These are phyloP conservation scores for Aphelocoma californica DNA, from an alignment of 2,797 vertebrate species.

Conservation along the genomic window DNA sequence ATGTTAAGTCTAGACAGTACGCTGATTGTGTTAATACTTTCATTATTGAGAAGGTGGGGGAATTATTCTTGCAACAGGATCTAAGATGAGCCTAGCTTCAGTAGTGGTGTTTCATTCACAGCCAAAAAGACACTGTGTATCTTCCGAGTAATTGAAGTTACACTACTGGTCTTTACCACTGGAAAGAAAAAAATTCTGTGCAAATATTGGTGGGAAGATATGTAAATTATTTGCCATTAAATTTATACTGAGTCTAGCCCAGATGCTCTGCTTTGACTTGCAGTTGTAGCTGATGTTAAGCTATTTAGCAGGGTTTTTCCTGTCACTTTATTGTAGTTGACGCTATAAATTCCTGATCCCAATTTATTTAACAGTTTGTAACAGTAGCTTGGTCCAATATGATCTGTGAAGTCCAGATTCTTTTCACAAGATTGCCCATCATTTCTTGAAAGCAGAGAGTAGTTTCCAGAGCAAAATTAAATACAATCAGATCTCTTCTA, in stretches of 20 bases:
- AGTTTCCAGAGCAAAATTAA: not conserved
- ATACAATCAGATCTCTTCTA: not conserved
- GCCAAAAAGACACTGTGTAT: not conserved
- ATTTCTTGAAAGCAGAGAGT: not conserved
- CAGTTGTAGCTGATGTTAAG: not conserved
- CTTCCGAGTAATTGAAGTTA: not conserved
- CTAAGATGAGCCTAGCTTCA: not conserved
- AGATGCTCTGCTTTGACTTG: not conserved
- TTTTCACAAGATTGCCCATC: rapidly evolving
- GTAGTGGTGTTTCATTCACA: not conserved
- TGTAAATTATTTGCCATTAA: not conserved
- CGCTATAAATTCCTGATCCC: not conserved
- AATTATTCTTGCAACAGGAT: not conserved
- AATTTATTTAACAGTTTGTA: not conserved
- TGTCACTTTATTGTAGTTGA: not conserved
- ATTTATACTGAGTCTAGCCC: not conserved
- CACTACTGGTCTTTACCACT: not conserved
- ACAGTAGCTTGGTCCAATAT: not conserved
- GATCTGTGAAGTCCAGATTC: not conserved
- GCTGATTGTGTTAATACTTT: not conserved
- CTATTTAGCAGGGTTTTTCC: not conserved
- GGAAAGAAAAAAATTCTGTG: not conserved
- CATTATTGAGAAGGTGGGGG: not conserved
- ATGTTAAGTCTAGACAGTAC: not conserved
- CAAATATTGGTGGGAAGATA: not conserved